Evolutionary conservation across 2,797 vertebrate genomes (phyloP).

Genomic region (Euthynnus affinis): DNA sequence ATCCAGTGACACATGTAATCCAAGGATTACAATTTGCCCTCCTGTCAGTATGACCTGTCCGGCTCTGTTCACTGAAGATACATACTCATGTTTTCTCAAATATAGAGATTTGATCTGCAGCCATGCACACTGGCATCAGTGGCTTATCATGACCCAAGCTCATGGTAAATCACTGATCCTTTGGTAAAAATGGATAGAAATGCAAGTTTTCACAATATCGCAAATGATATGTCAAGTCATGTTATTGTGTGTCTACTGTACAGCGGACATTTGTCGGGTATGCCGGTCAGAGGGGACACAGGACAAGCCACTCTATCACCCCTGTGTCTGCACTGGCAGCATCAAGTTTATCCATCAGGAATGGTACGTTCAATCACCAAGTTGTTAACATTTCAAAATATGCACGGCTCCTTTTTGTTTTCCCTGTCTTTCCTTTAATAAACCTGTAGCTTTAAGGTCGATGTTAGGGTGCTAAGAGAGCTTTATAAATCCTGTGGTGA

Average conservation of each 20-base stretch:
- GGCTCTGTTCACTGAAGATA: background rate
- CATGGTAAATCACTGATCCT: background rate
- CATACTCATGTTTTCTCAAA: background rate
- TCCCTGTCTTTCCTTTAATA: background rate
- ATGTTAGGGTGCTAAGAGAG: background rate
- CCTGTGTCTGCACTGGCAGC: constrained; percentile 98
- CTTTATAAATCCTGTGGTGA: background rate
- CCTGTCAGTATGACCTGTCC: background rate
- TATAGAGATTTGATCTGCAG: background rate
- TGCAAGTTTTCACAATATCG: background rate
- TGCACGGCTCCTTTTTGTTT: background rate
- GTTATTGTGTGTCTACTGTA: constrained; percentile 20
- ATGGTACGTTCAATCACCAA: constrained; percentile 86
- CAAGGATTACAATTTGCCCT: constrained; percentile 51
- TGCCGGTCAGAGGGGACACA: constrained; percentile 96
- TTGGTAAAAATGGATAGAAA: background rate
- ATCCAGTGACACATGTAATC: constrained; percentile 49
- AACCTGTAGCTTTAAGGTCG: background rate
- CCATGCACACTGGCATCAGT: too few species aligned
- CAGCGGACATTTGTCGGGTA: constrained; percentile 95
- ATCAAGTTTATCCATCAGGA: constrained; percentile 99
- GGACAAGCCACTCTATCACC: constrained; percentile 97
- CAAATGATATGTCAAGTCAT: background rate
- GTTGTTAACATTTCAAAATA: background rate
- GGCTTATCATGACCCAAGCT: too few species aligned